Percentiles rank a stretch among this genome's conserved stretches.
phyloP scores from a whole-genome alignment of 2,113 vertebrate genomes.

The Perca flavescens region DNA sequence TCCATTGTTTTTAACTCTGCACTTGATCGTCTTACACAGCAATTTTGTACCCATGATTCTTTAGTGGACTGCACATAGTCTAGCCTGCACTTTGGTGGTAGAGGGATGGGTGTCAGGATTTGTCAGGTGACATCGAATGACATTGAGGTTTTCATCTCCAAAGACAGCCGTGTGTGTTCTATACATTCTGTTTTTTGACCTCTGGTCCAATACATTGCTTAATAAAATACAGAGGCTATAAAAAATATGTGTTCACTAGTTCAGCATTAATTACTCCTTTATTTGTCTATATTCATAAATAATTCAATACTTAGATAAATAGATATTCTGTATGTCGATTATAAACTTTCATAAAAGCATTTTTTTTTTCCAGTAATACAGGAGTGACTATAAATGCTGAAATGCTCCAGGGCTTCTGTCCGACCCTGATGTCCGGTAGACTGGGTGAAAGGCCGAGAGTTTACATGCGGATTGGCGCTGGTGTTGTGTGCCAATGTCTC shows the following conservation, averaged over 20 bases:
- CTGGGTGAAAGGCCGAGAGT: slow-evolving; percentile 71
- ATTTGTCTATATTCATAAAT: slow-evolving; percentile 76
- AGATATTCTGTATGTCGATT: slow-evolving; percentile 85
- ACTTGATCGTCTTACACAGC: slow-evolving; percentile 39
- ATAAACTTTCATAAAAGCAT: slow-evolving; percentile 86
- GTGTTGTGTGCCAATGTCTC: slow-evolving; percentile 41
- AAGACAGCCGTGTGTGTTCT: slow-evolving; percentile 75
- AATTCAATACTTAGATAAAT: slow-evolving; percentile 86
- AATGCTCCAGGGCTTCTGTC: slow-evolving; percentile 55
- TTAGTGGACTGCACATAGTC: slow-evolving; percentile 19
- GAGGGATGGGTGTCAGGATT: slow-evolving; percentile 50
- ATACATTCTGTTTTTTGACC: slow-evolving; percentile 82
- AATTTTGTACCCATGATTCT: slow-evolving; percentile 16
- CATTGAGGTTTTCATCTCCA: slow-evolving; percentile 58
- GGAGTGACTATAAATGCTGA: slow-evolving; percentile 72
- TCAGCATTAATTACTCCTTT: slow-evolving; percentile 71
- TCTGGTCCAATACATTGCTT: slow-evolving; percentile 75
- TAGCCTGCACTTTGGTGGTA: slow-evolving; percentile 72
- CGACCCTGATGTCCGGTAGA: slow-evolving; percentile 69
- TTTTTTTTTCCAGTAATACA: slow-evolving; percentile 62
- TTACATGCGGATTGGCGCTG: slow-evolving; percentile 50
- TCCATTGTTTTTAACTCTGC: background rate
- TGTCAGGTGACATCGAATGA: slow-evolving; percentile 43
- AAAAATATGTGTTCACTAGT: slow-evolving; percentile 83
- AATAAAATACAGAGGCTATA: slow-evolving; percentile 86